A percentile compares a stretch with the other conserved stretches of the same genome.
Evolutionary conservation across 2,797 vertebrate genomes (phyloP).

Genomic region (Psittacula derbiana): DNA sequence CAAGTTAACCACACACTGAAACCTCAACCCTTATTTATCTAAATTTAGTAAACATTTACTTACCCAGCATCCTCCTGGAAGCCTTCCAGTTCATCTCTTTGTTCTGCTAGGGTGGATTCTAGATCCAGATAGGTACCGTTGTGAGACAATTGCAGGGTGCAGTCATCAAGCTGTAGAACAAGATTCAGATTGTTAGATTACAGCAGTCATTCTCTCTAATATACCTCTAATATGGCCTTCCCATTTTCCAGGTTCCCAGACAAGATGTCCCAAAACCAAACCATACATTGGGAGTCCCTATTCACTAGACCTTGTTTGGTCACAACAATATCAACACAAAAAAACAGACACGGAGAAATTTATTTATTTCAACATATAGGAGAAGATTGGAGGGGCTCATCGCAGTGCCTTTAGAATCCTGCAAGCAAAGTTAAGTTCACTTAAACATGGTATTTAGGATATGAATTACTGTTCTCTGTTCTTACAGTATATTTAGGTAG

Average conservation of each 20-base stretch:
- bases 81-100: conserved; percentile 92
- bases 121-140: conserved; percentile 96
- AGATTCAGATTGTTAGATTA: not conserved
- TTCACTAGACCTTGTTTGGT: not conserved
- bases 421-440: not conserved
- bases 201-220: not conserved
- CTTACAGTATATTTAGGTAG: not conserved
- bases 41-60: conserved; percentile 61
- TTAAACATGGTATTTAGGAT: not conserved
- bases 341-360: not conserved
- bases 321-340: not conserved
- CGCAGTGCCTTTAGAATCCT: not conserved
- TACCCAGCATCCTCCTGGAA: conserved; percentile 96
- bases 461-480: not conserved
- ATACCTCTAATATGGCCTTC: not conserved
- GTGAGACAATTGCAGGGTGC: conserved; percentile 92
- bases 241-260: not conserved
- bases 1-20: not conserved
- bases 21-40: not conserved
- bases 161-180: conserved; percentile 89
- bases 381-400: not conserved
- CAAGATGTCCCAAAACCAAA: not conserved
- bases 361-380: not conserved
- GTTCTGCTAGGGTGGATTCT: conserved; percentile 95
- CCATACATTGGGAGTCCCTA: accelerated